Evolutionary conservation across 2,888 invertebrate genomes (phyloP).

Genomic region (Terebella lapidaria): DNA sequence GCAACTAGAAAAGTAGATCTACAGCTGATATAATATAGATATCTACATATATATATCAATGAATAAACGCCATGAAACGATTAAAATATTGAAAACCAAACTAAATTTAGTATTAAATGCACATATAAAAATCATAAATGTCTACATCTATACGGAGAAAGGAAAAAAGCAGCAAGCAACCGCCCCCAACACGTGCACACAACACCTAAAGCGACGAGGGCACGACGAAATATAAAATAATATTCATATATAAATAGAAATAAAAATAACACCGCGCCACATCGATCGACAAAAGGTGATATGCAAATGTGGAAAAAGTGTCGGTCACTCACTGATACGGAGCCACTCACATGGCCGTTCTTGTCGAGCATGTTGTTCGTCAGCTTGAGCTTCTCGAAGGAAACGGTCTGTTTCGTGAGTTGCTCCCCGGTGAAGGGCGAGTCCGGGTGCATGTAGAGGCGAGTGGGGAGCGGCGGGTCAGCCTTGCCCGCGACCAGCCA

Average conservation of each 20-base stretch:
- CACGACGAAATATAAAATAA: background rate
- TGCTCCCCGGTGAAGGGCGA: conserved; percentile 90
- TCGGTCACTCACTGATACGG: too few relatives aligned
- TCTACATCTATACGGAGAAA: too few relatives aligned
- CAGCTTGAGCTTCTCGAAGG: conserved; percentile 96
- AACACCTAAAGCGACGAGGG: background rate
- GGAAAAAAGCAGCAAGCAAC: background rate
- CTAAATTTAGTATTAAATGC: too few relatives aligned
- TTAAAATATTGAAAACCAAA: too few relatives aligned
- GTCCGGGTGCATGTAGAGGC: conserved; percentile 94
- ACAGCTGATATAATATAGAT: too few relatives aligned
- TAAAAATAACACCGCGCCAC: too few relatives aligned
- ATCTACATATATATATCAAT: too few relatives aligned
- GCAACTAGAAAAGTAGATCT: too few relatives aligned
- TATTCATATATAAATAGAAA: background rate
- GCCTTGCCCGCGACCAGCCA: conserved; percentile 97
- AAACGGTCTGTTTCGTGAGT: conserved; percentile 90
- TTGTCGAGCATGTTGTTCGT: conserved; percentile 90
- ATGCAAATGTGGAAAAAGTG: too few relatives aligned
- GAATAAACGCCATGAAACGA: too few relatives aligned
- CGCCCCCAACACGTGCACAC: background rate
- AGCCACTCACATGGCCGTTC: conserved; percentile 44
- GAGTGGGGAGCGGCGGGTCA: conserved; percentile 85
- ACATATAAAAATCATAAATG: too few relatives aligned
- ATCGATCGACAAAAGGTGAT: too few relatives aligned